A percentile compares a stretch with the other conserved stretches of the same genome.
These are phyloP conservation scores for Serripes groenlandicus DNA, from an alignment of 2,888 invertebrate species.

Conservation along the genomic window DNA sequence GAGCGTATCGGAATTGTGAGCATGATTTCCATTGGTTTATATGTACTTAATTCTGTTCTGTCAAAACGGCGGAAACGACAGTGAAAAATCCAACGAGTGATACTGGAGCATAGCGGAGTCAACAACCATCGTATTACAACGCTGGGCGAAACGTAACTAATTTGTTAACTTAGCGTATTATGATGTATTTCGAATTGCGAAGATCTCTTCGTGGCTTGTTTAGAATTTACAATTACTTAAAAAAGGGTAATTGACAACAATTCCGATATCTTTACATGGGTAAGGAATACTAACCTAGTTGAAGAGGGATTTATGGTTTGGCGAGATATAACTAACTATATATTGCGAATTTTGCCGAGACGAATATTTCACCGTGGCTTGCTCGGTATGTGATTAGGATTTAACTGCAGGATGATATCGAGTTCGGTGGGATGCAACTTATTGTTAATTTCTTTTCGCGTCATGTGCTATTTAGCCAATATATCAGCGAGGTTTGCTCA, in stretches of 20 bases:
- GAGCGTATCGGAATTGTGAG: too few relatives aligned
- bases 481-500: neutral
- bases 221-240: too few relatives aligned
- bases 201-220: too few relatives aligned
- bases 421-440: neutral
- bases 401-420: neutral
- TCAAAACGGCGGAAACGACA: too few relatives aligned
- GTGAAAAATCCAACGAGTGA: too few relatives aligned
- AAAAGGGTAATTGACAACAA: neutral
- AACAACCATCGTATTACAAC: neutral
- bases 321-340: neutral
- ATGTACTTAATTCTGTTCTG: too few relatives aligned
- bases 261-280: constrained; percentile 3
- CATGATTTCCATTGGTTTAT: too few relatives aligned
- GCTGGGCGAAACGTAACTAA: neutral
- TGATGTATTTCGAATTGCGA: neutral
- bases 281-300: neutral
- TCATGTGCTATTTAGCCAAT: neutral
- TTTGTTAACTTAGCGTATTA: neutral
- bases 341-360: neutral
- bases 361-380: neutral
- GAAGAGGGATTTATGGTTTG: neutral
- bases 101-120: too few relatives aligned
- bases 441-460: neutral
- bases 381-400: neutral